Conservation (phyloP, 2,113 vertebrate genomes). For the Nesogale talazaci region DNA sequence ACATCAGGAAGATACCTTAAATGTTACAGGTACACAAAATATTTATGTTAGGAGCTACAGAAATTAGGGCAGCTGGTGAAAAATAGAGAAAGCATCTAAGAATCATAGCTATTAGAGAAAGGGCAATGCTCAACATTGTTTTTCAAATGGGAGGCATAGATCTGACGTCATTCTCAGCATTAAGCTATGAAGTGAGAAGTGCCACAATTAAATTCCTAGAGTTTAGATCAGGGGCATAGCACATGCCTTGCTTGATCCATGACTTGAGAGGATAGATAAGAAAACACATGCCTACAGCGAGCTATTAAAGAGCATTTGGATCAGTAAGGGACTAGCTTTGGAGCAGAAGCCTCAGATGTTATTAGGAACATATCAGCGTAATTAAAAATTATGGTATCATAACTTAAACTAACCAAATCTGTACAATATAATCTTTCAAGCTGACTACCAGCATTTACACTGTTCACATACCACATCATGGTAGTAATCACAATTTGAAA, state of each 20-base stretch:
- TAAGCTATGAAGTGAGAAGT: not conserved
- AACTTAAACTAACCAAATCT: slow-evolving; percentile 14
- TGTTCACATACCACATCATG: not conserved
- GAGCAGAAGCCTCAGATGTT: not conserved
- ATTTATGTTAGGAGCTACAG: slow-evolving; percentile 28
- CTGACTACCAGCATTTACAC: not conserved
- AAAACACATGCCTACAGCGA: not conserved
- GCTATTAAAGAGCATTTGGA: not conserved
- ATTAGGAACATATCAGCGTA: not conserved
- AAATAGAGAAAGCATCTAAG: not conserved
- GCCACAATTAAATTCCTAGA: not conserved
- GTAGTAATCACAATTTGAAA: slow-evolving; percentile 33
- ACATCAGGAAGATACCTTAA: not conserved
- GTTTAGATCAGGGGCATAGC: not conserved
- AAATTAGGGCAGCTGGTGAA: not conserved
- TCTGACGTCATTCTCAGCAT: not conserved
- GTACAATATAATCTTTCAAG: not conserved
- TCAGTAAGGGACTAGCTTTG: not conserved
- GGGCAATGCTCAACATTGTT: not conserved
- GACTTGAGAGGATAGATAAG: not conserved
- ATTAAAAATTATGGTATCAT: slow-evolving; percentile 16
- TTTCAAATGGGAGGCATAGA: not conserved
- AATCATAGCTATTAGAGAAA: not conserved
- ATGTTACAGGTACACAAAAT: slow-evolving; percentile 9
- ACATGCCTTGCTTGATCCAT: not conserved